Percentiles rank a stretch among this genome's conserved stretches.
Evolutionary conservation across 1,140 invertebrate genomes (phyloP).

Genomic region (Halyomorpha halys): DNA sequence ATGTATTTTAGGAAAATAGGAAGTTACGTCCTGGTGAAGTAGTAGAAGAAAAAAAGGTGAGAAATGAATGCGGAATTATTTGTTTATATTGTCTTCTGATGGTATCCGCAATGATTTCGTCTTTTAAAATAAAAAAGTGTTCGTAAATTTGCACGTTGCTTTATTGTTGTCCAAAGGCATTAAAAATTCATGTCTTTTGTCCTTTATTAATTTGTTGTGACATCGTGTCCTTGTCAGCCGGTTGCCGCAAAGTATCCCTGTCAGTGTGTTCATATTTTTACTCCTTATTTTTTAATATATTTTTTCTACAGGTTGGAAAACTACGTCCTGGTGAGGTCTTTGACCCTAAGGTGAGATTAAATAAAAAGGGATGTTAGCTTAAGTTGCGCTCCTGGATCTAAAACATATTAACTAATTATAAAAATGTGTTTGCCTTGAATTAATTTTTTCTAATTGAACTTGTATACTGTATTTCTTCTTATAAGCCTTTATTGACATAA

Average conservation of each 20-base stretch:
- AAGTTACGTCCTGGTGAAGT: slow-evolving; percentile 88
- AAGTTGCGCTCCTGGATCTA: slow-evolving; percentile 23
- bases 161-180: slow-evolving; percentile 12
- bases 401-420: slow-evolving; percentile 19
- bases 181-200: slow-evolving; percentile 11
- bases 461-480: slow-evolving; percentile 4
- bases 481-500: slow-evolving; percentile 2
- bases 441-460: slow-evolving; percentile 27
- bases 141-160: slow-evolving; percentile 20
- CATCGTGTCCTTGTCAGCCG: slow-evolving; percentile 8
- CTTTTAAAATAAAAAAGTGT: background rate
- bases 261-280: slow-evolving; percentile 20
- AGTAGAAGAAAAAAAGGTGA: slow-evolving; percentile 87
- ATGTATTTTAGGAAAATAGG: slow-evolving; percentile 56
- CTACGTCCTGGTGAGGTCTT: slow-evolving; percentile 68
- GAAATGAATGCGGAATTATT: slow-evolving; percentile 31
- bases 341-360: slow-evolving; percentile 59
- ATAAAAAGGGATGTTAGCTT: slow-evolving; percentile 18
- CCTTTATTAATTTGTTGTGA: slow-evolving; percentile 2
- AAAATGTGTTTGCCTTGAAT: slow-evolving; percentile 22
- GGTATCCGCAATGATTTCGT: no score
- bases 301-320: slow-evolving; percentile 52
- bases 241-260: slow-evolving; percentile 23
- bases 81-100: no score
- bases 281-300: slow-evolving; percentile 24